Evolutionary conservation across 2,113 vertebrate species (phyloP), one percentile per base, ranked within the genome.

Genomic region (Calypte anna): DNA sequence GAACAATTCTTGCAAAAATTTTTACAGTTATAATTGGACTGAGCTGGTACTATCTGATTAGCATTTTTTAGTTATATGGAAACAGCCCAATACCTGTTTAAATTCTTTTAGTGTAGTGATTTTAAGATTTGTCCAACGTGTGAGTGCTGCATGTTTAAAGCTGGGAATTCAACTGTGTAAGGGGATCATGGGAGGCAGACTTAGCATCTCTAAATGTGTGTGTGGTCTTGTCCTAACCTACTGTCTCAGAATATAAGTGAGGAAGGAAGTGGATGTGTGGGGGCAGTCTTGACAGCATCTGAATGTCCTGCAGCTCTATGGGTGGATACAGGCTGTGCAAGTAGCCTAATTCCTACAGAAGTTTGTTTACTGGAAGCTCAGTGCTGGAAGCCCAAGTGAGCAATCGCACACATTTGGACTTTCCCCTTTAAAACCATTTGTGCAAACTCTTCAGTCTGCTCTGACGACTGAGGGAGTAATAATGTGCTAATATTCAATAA

Each of bases 271-370:
- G 21, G 70, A 53, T 15, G 23, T 3, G 30, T 2, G 38, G 31
- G 31, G 3, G 3, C 55, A 68, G 4, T 27, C 4, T 10, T 73
- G 43, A 25, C 38, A 36, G 11, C 0, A 0, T 22, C 23, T 31
- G 31, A 82, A 63, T 20, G 17, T 36, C 25, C 38, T 18, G 1
- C 25, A 28, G 24, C 13, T 10, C 21, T 80, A 17, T 53, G 22
- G 2, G 6, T 40, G 21, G 16, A 27, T 55, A 21, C 40, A 70
- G 1, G 5, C 31, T 84, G 36, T n/a, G 8, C 22, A 67, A 57
- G 31, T 1, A n/a, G 20, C 30, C 24, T 57, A 36, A 54, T 3
- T 48, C n/a, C 27, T 72, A 8, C 24, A 82, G 25, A 28, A 24
- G 5, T 36, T 77, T 64, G 61, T 12, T 54, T 59, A 44, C 30